phyloP scores from a whole-genome alignment of 2,113 vertebrate genomes.

The Aramus guarauna region DNA sequence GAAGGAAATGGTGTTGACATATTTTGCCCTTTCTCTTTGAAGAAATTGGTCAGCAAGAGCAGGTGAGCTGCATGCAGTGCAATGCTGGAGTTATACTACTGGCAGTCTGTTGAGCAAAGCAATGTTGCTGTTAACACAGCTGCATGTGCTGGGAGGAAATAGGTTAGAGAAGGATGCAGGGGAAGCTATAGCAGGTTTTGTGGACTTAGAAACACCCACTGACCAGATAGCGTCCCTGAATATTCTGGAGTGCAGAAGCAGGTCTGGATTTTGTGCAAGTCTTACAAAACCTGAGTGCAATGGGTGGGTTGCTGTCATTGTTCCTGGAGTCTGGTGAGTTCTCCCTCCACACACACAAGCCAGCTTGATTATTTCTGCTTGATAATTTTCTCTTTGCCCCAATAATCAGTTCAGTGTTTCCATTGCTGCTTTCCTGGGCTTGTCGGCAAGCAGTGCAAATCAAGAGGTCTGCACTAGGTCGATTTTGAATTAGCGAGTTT shows the following conservation, averaged over 20 bases:
- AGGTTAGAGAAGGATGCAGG: not conserved
- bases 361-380: not conserved
- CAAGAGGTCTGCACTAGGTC: conserved; percentile 11
- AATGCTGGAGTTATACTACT: not conserved
- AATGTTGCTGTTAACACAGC: not conserved
- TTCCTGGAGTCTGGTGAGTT: not conserved
- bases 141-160: not conserved
- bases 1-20: not conserved
- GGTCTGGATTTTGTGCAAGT: not conserved
- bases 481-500: conserved; percentile 14
- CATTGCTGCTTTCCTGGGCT: not conserved
- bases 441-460: conserved; percentile 16
- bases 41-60: not conserved
- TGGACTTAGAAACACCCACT: not conserved
- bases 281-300: not conserved
- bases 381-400: not conserved
- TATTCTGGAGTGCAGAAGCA: not conserved
- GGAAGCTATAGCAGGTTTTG: not conserved
- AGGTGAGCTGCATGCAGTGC: not conserved
- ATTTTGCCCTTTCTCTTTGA: not conserved
- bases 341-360: not conserved
- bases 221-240: not conserved
- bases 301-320: not conserved
- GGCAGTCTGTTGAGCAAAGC: not conserved
- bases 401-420: not conserved